Evolutionary conservation across 2,113 vertebrate genomes (phyloP).

Genomic region (Alethe castanea): DNA sequence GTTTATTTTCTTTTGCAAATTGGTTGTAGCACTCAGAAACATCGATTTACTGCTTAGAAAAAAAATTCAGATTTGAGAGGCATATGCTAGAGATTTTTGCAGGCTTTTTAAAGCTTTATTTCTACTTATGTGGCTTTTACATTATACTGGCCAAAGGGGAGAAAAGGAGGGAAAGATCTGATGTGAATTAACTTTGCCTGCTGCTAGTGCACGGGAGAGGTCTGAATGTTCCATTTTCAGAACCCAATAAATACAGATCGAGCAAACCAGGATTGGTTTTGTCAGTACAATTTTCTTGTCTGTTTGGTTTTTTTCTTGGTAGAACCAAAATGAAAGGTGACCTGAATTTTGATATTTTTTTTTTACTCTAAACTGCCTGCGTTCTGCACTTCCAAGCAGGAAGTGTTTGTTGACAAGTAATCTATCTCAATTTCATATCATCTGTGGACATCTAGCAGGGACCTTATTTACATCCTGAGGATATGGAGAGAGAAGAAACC

Average conservation of each 20-base stretch:
- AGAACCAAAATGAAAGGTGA: not conserved
- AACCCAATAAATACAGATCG: not conserved
- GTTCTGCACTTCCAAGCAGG: not conserved
- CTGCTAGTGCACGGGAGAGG: not conserved
- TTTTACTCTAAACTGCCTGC: not conserved
- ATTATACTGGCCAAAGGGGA: not conserved
- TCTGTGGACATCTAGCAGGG: not conserved
- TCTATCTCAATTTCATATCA: not conserved
- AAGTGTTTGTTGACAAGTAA: not conserved
- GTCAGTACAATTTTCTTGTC: not conserved
- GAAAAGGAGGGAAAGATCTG: not conserved
- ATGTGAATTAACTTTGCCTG: not conserved
- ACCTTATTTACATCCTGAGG: not conserved
- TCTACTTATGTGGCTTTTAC: not conserved
- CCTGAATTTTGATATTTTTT: not conserved
- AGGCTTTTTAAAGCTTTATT: not conserved
- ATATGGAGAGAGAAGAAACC: not conserved
- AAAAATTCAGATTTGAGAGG: not conserved
- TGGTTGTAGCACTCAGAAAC: not conserved
- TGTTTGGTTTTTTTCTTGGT: not conserved
- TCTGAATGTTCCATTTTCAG: not conserved
- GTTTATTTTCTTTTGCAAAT: not conserved
- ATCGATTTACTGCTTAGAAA: not conserved
- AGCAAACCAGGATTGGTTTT: not conserved
- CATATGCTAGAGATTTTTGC: not conserved